Evolutionary conservation across 2,888 invertebrate species (phyloP).

Genomic region (Drosophila villosipedis): DNA sequence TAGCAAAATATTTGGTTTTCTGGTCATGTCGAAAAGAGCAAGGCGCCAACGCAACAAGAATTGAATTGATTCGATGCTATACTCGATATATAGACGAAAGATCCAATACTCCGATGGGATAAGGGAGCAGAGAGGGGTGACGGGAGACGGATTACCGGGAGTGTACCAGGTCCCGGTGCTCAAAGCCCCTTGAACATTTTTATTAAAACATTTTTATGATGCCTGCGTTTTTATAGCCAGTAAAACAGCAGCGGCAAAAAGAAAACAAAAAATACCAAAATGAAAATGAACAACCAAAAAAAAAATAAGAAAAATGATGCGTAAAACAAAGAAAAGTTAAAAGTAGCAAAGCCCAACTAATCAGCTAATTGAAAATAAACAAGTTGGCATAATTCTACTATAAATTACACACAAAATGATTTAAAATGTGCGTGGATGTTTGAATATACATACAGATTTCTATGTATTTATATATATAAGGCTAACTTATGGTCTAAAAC

Average conservation of each 20-base stretch:
- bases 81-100: slow-evolving; percentile 2
- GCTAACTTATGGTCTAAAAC: not conserved
- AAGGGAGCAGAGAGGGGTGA: not conserved
- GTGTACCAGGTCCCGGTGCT: slow-evolving; percentile 8
- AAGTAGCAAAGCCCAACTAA: slow-evolving; percentile 10
- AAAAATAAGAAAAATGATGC: slow-evolving; percentile 29
- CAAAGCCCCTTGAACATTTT: slow-evolving; percentile 43
- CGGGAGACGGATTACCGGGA: not conserved
- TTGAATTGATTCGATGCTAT: slow-evolving; percentile 26
- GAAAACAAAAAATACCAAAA: slow-evolving; percentile 21
- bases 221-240: slow-evolving; percentile 67
- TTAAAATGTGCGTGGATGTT: not conserved
- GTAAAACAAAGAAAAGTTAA: slow-evolving; percentile 37
- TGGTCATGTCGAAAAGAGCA: slow-evolving; percentile 68
- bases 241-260: slow-evolving; percentile 43
- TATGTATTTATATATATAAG: not conserved
- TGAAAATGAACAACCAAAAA: slow-evolving; percentile 9
- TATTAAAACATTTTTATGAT: slow-evolving; percentile 72
- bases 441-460: not conserved
- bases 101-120: slow-evolving; percentile 15
- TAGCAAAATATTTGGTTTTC: slow-evolving; percentile 75
- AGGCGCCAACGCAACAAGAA: slow-evolving; percentile 64
- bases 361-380: slow-evolving; percentile 19
- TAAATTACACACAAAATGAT: slow-evolving; percentile 3
- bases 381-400: not conserved